A percentile compares a stretch with the other conserved stretches of the same genome.
Conservation (phyloP, 2,113 vertebrate genomes). For the Anguilla rostrata region DNA sequence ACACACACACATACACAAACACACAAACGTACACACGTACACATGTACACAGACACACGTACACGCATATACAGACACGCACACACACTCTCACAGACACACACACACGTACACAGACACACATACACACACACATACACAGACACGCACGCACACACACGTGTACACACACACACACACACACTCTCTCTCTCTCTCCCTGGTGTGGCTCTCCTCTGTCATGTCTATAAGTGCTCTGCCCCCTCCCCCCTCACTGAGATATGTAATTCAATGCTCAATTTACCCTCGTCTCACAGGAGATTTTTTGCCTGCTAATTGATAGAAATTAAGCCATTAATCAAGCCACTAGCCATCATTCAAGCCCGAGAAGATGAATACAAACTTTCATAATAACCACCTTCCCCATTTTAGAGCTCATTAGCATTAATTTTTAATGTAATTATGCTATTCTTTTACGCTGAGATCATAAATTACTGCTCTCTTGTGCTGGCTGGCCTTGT, state of each 20-base stretch:
- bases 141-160: conserved; percentile 17
- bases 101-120: conserved; percentile 7
- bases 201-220: conserved; percentile 62
- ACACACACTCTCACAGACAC: neutral
- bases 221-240: conserved; percentile 58
- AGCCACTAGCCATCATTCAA: conserved; percentile 99
- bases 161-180: conserved; percentile 48
- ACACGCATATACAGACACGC: neutral
- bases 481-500: conserved; percentile 99
- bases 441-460: conserved; percentile 99
- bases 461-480: conserved; percentile 99
- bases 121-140: conserved; percentile 30
- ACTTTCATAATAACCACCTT: conserved; percentile 99
- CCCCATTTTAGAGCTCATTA: conserved; percentile 99
- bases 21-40: conserved; percentile 34
- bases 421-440: conserved; percentile 99
- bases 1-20: conserved; percentile 19
- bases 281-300: conserved; percentile 93
- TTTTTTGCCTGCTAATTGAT: conserved; percentile 98
- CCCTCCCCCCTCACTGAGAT: conserved; percentile 78
- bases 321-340: conserved; percentile 99
- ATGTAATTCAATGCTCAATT: conserved; percentile 99
- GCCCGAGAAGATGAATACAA: conserved; percentile 99
- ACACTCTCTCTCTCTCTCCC: conserved; percentile 50
- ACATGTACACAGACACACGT: neutral